Base-by-base conservation (phyloP, 2,888 invertebrate genomes). In the Ypsolopha sequella region DNA sequence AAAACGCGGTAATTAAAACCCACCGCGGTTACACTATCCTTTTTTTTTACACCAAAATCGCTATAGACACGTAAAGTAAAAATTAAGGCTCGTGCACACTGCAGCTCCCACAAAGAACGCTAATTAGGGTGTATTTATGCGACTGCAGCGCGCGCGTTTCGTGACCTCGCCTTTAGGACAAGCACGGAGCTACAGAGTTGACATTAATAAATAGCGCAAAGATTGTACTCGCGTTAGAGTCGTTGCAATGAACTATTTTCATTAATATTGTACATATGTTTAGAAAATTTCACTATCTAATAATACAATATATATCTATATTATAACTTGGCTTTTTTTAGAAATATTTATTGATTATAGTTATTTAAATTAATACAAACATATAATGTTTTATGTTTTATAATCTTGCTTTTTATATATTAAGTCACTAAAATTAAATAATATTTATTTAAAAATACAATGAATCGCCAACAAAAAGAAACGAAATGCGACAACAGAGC, bases 81-180 rank as follows among this genome's bases (percentile, higher is more conserved):
- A 71, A 78, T 71, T 70, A 76, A 66, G 65, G 65, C 55, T 61
- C 47, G 33, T 48, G 60, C 57, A 62, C 62, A 60, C 64, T 60
- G 59, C 56, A 52, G 58, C 55, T 55, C 55, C 55, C 61, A 59
- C 63, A 60, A 68, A 66, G 66, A 76, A 80, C 77, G 76, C 72
- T 84, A 82, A 84, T 84, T 80, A 72, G 70, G 61, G 59, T 58
- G 70, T 77, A 77, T 80, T 84, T 80, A 80, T 79, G 76, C 66
- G 66, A 72, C 75, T 73, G 76, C 76, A 74, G 65, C 64, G 60
- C 24, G 24, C 24, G 61, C 57, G 68, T 73, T 75, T 64, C 74
- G 78, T 75, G 77, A 73, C 76, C 65, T 60, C 61, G 64, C 63
- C 63, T 61, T 61, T 38, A 38, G 11, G 38, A 36, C 48, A 33